Conservation (phyloP, 2,797 vertebrate genomes). For the Clarias fuscus region DNA sequence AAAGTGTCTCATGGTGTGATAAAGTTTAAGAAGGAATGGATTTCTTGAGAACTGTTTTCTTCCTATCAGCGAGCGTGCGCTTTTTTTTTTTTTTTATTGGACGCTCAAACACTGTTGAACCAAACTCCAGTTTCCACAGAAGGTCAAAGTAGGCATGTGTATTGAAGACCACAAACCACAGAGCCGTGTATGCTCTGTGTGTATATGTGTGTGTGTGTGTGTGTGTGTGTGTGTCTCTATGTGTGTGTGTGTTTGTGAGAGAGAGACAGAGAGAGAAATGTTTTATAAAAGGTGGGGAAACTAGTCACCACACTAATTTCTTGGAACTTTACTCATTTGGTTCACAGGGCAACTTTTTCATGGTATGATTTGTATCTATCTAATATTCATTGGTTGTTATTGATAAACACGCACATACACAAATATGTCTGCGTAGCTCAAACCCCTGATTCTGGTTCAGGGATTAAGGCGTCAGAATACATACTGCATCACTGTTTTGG, state of each 20-base stretch:
- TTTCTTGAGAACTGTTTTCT: conserved; percentile 32
- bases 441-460: too few species aligned
- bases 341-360: conserved; percentile 2
- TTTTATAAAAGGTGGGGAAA: conserved; percentile 19
- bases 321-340: conserved; percentile 40
- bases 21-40: not conserved
- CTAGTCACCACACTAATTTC: conserved; percentile 22
- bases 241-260: not conserved
- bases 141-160: conserved; percentile 19
- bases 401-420: not conserved
- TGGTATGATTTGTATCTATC: conserved; percentile 3
- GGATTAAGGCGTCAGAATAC: too few species aligned
- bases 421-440: not conserved
- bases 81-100: conserved; percentile 10
- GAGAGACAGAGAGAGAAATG: not conserved
- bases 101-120: not conserved
- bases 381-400: not conserved
- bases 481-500: too few species aligned
- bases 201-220: conserved; percentile 1
- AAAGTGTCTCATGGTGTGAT: not conserved
- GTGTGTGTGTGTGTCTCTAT: conserved; percentile 4
- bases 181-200: not conserved
- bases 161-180: conserved; percentile 41
- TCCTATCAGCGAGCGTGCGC: conserved; percentile 2
- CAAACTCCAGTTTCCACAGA: conserved; percentile 26